Percentiles rank a stretch among this genome's conserved stretches.
Evolutionary conservation across 2,888 invertebrate genomes (phyloP).

Genomic region (Agonum fuliginosum): DNA sequence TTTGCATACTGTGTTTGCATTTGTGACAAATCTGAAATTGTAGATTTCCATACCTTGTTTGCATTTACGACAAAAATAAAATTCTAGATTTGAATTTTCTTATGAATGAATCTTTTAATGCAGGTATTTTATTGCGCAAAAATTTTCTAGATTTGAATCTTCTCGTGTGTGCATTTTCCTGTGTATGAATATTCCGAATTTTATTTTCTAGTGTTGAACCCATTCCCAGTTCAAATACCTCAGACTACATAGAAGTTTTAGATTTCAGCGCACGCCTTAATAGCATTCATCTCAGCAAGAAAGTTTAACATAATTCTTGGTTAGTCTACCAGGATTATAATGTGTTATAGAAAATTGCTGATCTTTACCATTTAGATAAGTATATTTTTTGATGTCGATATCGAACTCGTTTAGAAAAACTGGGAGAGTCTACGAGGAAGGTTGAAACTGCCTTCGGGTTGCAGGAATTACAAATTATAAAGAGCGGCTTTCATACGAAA

Average conservation of each 20-base stretch:
- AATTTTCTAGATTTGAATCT: too few species aligned
- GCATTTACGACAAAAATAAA: too few species aligned
- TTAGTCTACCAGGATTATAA: constrained; percentile 28
- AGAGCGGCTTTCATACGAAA: neutral
- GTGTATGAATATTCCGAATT: too few species aligned
- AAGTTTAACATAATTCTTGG: constrained; percentile 36
- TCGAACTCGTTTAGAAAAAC: constrained; percentile 16
- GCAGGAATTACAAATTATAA: constrained; percentile 16
- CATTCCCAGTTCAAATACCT: too few species aligned
- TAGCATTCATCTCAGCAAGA: constrained; percentile 3
- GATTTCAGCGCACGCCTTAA: constrained; percentile 20
- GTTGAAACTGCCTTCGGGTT: constrained; percentile 23
- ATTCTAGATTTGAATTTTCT: too few species aligned
- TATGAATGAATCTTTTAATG: too few species aligned
- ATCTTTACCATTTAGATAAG: constrained; percentile 40
- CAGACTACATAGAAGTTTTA: constrained; percentile 26
- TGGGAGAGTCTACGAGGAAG: constrained; percentile 9
- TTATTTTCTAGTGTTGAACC: too few species aligned
- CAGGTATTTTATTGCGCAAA: too few species aligned
- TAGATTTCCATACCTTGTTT: too few species aligned
- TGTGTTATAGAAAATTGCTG: constrained; percentile 46
- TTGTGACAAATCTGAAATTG: too few species aligned
- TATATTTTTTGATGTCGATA: constrained; percentile 19
- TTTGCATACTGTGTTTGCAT: too few species aligned
- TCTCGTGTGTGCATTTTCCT: too few species aligned